Percentiles rank a stretch among this genome's conserved stretches.
Evolutionary conservation across 2,888 invertebrate species (phyloP).

Genomic region (Carcina quercana): DNA sequence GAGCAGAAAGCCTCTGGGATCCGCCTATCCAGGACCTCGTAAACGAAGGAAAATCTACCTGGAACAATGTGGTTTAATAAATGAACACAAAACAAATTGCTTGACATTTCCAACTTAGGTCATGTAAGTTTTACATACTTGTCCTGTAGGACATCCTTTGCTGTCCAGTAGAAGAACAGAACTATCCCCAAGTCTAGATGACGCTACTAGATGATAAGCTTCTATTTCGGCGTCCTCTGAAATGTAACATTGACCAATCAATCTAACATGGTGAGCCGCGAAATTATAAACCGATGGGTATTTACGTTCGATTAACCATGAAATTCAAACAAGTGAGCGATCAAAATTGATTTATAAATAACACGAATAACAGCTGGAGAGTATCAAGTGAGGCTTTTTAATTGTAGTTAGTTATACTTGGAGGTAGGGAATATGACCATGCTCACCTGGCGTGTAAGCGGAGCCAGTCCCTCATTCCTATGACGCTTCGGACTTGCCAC

Average conservation of each 20-base stretch:
- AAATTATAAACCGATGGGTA: conserved; percentile 1
- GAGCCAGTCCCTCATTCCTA: no score
- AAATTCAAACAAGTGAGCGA: no score
- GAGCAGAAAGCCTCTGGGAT: conserved; percentile 69
- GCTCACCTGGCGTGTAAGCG: no score
- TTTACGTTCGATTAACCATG: conserved; percentile 5
- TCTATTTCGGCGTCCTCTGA: conserved; percentile 75
- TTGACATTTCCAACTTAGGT: no score
- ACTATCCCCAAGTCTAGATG: conserved; percentile 82
- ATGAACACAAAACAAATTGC: neutral
- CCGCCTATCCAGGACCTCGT: conserved; percentile 38
- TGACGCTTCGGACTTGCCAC: no score
- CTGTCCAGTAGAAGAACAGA: conserved; percentile 84
- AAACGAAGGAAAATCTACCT: conserved; percentile 75
- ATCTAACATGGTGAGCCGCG: neutral
- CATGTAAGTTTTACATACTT: no score
- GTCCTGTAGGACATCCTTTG: conserved; percentile 86
- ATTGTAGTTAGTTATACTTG: no score
- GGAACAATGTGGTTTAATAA: conserved; percentile 12
- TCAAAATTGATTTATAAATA: no score
- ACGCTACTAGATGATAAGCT: conserved; percentile 86
- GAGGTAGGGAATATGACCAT: no score
- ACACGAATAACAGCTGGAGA: no score
- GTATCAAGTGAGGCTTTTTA: no score
- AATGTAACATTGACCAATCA: neutral